Base-by-base conservation (phyloP, 2,797 vertebrate species). In the Ctenopoma kingsleyae region DNA sequence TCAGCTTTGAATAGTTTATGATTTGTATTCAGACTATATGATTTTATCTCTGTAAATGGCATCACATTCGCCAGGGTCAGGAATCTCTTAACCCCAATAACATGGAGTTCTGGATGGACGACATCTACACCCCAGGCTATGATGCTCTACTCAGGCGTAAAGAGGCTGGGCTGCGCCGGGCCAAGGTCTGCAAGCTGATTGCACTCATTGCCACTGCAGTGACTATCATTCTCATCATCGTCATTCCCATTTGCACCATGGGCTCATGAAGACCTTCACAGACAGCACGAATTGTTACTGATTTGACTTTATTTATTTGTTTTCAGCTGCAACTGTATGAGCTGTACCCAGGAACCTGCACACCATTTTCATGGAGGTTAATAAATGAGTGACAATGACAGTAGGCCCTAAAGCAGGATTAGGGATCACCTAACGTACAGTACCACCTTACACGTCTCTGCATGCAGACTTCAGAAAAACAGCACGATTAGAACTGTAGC, bases 61-160 rank as follows among this genome's bases (percentile, higher is more conserved):
- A 36, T 71, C 6, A 8, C 64, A 38, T 75, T 80, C 56, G 66
- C 41, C 67, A 98, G 97, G 93, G 88, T 22, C 96, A 96, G 85
- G 97, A 99, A 73, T 97, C 97, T 63, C 87, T 98, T 69, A 98
- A 99, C 70, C 97, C 97, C 25, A 98, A 97, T 92, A 97, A 98
- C 92, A 87, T 98, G 68, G 97, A 98, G 76, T 99, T 97, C 78
- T 99, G 97, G 97, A 96, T 97, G 97, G 97, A 99, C 60, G 97
- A 98, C 78, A 96, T 97, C 78, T 97, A 97, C 61, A 97, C 95
- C 4, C 97, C 96, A 0, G 97, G 97, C 75, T 97, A 97, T 0
- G 96, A 97, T 60, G 96, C 95, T 0, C 83, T 99, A 32, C 90
- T 99, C 58, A 96, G 96, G 75, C 95, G 95, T 67, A 98, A 97